Evolutionary conservation across 2,113 vertebrate genomes (phyloP).

Genomic region (Piliocolobus tephrosceles): DNA sequence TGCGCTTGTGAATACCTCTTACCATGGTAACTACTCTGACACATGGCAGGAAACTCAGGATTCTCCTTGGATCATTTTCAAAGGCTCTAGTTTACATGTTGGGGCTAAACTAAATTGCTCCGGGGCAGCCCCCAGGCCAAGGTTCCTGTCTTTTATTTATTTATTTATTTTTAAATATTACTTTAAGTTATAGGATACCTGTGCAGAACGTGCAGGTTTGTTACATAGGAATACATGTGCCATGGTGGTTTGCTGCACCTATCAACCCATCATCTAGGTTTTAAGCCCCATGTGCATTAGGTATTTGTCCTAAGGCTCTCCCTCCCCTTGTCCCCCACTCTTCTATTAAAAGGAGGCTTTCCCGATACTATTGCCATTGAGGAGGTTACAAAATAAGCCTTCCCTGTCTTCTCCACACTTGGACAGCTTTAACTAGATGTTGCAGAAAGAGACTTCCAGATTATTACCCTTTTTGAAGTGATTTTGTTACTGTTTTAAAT

Average conservation of each 20-base stretch:
- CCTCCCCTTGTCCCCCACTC: too few species aligned
- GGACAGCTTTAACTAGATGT: conserved; percentile 54
- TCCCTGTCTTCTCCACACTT: conserved; percentile 8
- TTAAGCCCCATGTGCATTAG: too few species aligned
- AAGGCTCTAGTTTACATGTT: background rate
- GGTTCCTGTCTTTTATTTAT: background rate
- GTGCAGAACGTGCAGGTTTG: too few species aligned
- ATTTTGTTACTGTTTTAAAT: conserved; percentile 68
- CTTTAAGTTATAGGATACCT: too few species aligned
- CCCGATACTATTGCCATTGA: background rate
- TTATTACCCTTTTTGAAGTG: conserved; percentile 67
- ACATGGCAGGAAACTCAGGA: background rate
- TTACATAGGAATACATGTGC: too few species aligned
- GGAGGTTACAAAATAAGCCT: conserved; percentile 42
- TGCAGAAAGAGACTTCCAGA: conserved; percentile 71
- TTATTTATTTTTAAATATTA: too few species aligned
- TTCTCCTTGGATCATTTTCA: conserved; percentile 17
- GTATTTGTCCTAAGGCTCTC: too few species aligned
- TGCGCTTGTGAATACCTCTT: background rate
- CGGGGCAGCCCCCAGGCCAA: background rate
- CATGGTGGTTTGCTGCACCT: too few species aligned
- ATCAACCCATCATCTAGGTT: too few species aligned
- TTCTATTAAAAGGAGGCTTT: background rate
- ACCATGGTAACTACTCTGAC: background rate
- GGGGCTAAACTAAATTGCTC: background rate